These are phyloP conservation scores for Corydoras sp. DNA, from an alignment of 2,113 vertebrate genomes.

Conservation along the genomic window DNA sequence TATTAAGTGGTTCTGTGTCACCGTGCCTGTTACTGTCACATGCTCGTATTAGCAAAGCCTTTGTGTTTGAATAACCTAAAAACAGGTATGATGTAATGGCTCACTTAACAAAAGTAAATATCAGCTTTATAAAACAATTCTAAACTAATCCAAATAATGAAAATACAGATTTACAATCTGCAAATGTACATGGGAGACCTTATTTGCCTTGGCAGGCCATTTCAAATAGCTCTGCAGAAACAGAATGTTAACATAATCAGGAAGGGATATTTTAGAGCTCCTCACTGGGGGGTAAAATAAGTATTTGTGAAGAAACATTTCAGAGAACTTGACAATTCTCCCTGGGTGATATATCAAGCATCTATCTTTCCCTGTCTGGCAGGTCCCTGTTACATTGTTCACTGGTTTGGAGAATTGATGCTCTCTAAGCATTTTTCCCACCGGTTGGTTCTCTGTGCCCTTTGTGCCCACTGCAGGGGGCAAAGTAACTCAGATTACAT, in stretches of 20 bases:
- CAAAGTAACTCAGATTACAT: constrained; percentile 34
- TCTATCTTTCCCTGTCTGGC: constrained; percentile 39
- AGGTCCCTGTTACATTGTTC: constrained; percentile 27
- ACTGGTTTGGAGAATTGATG: constrained; percentile 47
- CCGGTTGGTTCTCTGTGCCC: constrained; percentile 38
- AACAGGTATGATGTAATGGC: not conserved
- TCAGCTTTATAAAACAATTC: not conserved
- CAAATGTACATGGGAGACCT: constrained; percentile 15
- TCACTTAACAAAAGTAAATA: not conserved
- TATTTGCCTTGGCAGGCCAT: constrained; percentile 33
- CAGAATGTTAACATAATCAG: constrained; percentile 19
- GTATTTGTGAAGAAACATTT: constrained; percentile 39
- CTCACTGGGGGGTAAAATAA: constrained; percentile 46
- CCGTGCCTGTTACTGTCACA: no score
- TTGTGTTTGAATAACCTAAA: not conserved
- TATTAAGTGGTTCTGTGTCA: no score
- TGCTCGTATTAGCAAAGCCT: no score
- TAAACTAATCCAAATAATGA: not conserved
- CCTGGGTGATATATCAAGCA: constrained; percentile 22
- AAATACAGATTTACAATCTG: constrained; percentile 1
- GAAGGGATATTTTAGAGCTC: constrained; percentile 41
- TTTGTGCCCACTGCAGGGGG: constrained; percentile 38
- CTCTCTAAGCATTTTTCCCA: constrained; percentile 44
- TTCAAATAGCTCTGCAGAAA: constrained; percentile 28
- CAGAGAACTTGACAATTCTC: constrained; percentile 24